Conservation (phyloP, 2,888 invertebrate genomes). For the Crepidodera aurea region DNA sequence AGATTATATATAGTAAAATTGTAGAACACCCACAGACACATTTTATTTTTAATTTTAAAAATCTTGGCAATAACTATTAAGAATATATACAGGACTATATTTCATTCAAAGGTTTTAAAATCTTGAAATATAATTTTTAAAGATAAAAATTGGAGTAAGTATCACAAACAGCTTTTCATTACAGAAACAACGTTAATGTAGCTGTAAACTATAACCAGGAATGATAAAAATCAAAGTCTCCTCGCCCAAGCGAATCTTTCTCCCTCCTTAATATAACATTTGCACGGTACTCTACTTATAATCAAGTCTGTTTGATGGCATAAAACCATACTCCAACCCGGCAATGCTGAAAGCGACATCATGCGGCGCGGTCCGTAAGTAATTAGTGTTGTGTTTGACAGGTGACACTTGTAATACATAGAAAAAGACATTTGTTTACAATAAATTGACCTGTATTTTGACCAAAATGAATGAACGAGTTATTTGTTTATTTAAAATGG, state of each 20-base stretch:
- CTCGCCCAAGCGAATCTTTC: background rate
- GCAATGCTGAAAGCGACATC: too few species aligned
- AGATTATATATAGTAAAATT: constrained; percentile 20
- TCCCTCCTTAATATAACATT: too few species aligned
- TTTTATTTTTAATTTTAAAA: constrained; percentile 2
- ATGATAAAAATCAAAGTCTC: background rate
- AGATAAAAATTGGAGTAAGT: constrained; percentile 13
- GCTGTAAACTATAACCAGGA: background rate
- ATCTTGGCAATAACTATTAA: constrained; percentile 12
- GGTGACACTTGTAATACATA: too few species aligned
- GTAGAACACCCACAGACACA: constrained; percentile 14
- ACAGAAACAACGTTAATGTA: background rate
- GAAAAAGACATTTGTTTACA: too few species aligned
- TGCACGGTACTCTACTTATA: too few species aligned
- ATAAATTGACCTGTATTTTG: too few species aligned
- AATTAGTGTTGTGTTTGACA: too few species aligned
- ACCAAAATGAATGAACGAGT: too few species aligned
- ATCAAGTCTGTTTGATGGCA: too few species aligned
- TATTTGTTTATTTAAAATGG: too few species aligned
- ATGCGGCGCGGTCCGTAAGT: too few species aligned
- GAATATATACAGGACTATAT: background rate
- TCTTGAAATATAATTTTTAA: constrained; percentile 5
- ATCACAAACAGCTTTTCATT: constrained; percentile 16
- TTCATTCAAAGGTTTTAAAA: constrained; percentile 1
- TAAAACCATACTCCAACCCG: too few species aligned